A percentile compares a stretch with the other conserved stretches of the same genome.
These are phyloP conservation scores for Octomys mimax DNA, from an alignment of 2,797 vertebrate species.

Conservation along the genomic window DNA sequence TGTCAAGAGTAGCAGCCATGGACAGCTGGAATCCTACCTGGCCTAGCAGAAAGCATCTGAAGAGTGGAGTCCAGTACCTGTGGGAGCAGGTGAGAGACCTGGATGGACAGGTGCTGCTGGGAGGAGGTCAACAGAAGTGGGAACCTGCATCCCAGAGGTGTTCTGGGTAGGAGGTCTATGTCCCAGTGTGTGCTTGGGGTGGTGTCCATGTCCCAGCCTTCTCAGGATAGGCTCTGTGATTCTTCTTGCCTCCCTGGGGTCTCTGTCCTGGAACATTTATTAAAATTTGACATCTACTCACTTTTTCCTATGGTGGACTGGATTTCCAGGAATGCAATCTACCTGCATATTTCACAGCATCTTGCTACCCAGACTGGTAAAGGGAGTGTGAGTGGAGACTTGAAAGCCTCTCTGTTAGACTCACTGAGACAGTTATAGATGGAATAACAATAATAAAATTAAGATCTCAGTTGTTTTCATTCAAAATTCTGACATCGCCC, in stretches of 20 bases:
- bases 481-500: neutral
- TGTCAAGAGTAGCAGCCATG: neutral
- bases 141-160: neutral
- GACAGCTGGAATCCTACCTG: neutral
- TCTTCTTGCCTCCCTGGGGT: neutral
- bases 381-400: neutral
- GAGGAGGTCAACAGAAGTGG: neutral
- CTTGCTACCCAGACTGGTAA: neutral
- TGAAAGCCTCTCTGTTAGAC: neutral
- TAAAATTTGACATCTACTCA: neutral
- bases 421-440: neutral
- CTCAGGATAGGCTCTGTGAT: neutral
- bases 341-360: neutral
- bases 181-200: accelerated
- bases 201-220: neutral
- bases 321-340: neutral
- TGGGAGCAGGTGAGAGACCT: neutral
- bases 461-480: neutral
- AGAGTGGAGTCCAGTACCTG: neutral
- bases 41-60: neutral
- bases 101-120: neutral
- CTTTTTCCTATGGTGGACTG: neutral
- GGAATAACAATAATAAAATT: neutral
- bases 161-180: neutral
- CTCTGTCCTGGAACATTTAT: neutral